These are phyloP conservation scores for Arrhamphus sclerolepis DNA, from an alignment of 2,797 vertebrate species.

Conservation along the genomic window DNA sequence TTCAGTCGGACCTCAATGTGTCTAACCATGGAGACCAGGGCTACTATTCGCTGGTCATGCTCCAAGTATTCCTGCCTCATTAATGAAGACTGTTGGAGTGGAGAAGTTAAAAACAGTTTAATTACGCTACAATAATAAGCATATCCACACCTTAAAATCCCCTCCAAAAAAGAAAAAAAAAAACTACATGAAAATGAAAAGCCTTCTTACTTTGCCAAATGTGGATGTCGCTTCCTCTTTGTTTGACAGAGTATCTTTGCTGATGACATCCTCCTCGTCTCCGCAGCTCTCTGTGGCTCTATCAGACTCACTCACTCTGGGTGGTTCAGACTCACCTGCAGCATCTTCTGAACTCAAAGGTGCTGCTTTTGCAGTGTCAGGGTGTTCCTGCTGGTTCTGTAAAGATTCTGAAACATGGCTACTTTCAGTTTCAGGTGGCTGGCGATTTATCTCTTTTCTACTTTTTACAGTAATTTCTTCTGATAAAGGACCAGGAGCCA, in stretches of 20 bases:
- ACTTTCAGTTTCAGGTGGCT: conserved; percentile 2
- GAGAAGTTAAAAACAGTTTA: not conserved
- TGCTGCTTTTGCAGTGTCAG: conserved; percentile 27
- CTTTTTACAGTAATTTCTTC: conserved; percentile 24
- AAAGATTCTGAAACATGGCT: conserved; percentile 14
- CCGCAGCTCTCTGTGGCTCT: conserved; percentile 41
- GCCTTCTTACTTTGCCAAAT: conserved; percentile 67
- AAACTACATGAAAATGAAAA: not conserved
- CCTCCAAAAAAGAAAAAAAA: too few relatives aligned
- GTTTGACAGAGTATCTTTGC: conserved; percentile 11
- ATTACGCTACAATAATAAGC: not conserved
- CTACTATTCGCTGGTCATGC: conserved; percentile 88
- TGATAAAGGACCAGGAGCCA: conserved; percentile 8
- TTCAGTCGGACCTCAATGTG: conserved; percentile 90
- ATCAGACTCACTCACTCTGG: conserved; percentile 42
- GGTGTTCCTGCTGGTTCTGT: conserved; percentile 25
- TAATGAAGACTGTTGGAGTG: conserved; percentile 66
- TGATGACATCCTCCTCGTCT: conserved; percentile 37
- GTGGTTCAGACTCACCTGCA: conserved; percentile 34
- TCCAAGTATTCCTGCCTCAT: conserved; percentile 89
- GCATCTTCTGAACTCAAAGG: conserved; percentile 30
- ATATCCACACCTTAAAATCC: not conserved
- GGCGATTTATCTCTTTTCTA: conserved; percentile 42
- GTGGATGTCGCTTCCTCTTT: conserved; percentile 28
- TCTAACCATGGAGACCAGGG: conserved; percentile 89